Evolutionary conservation across 2,888 invertebrate species (phyloP).

Genomic region (Cephus rjabovi): DNA sequence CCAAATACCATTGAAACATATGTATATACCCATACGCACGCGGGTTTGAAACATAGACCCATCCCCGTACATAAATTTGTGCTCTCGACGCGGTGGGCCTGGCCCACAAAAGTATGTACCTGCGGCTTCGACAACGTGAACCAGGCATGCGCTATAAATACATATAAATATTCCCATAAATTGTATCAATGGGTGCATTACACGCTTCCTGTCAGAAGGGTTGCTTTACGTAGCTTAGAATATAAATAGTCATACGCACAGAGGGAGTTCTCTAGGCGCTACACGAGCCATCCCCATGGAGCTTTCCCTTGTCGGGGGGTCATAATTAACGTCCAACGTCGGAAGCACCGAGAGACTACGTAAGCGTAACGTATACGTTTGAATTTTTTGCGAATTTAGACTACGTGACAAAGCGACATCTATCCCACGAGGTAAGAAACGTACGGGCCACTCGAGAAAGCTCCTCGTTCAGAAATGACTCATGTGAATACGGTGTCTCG

Average conservation of each 20-base stretch:
- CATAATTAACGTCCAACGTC: background rate
- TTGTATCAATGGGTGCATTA: constrained; percentile 45
- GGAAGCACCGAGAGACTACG: background rate
- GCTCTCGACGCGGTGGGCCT: constrained; percentile 29
- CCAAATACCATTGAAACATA: constrained; percentile 31
- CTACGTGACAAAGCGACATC: background rate
- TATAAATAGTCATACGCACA: background rate
- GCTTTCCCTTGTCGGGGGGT: background rate
- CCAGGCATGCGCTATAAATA: constrained; percentile 46
- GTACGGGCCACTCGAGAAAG: background rate
- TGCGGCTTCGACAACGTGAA: constrained; percentile 28
- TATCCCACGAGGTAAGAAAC: background rate
- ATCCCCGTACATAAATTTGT: constrained; percentile 35
- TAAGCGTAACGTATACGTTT: background rate
- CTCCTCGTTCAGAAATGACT: constrained; percentile 46
- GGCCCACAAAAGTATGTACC: constrained; percentile 29
- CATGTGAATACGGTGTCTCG: constrained; percentile 48
- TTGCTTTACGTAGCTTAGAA: background rate
- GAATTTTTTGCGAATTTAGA: background rate
- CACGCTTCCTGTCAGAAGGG: constrained; percentile 30
- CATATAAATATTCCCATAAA: constrained; percentile 56
- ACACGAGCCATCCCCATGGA: background rate
- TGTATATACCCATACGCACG: constrained; percentile 2
- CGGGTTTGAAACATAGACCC: constrained; percentile 22
- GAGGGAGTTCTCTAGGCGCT: background rate